A percentile compares a stretch with the other conserved stretches of the same genome.
Evolutionary conservation across 2,888 invertebrate species (phyloP).

Genomic region (Tenthredo scrophulariae): DNA sequence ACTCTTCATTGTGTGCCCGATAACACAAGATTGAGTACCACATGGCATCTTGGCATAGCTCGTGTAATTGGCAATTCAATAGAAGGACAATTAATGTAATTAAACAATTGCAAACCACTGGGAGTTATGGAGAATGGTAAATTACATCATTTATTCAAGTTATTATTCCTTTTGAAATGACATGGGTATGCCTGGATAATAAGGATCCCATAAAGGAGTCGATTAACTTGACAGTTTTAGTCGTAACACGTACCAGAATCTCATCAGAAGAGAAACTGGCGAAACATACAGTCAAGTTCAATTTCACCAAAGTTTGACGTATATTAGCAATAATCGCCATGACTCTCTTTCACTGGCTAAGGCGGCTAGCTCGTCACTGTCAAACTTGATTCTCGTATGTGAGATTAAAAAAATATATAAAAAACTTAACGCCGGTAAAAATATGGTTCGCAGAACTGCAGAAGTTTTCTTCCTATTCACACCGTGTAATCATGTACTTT

Average conservation of each 20-base stretch:
- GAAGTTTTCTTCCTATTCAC: conserved; percentile 33
- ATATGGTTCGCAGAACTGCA: neutral
- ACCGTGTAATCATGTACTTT: conserved; percentile 43
- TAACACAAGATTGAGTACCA: conserved; percentile 26
- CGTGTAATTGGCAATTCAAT: conserved; percentile 47
- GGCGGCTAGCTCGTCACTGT: neutral
- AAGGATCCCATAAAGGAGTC: neutral
- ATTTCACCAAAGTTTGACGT: conserved; percentile 12
- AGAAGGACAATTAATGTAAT: conserved; percentile 47
- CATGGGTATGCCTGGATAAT: neutral
- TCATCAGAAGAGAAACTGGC: conserved; percentile 27
- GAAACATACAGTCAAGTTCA: conserved; percentile 15
- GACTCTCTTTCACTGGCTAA: neutral
- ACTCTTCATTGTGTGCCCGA: conserved; percentile 14
- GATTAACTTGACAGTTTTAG: neutral
- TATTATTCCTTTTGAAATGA: conserved; percentile 35
- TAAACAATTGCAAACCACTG: conserved; percentile 45
- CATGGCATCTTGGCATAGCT: conserved; percentile 32
- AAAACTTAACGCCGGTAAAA: neutral
- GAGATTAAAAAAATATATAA: neutral
- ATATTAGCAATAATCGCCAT: neutral
- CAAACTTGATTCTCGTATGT: conserved; percentile 27
- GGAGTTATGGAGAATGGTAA: neutral
- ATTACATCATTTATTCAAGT: conserved; percentile 43
- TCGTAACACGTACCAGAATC: neutral